A percentile compares a stretch with the other conserved stretches of the same genome.
phyloP scores from a whole-genome alignment of 2,888 invertebrate genomes.

The Latrodectus elegans region DNA sequence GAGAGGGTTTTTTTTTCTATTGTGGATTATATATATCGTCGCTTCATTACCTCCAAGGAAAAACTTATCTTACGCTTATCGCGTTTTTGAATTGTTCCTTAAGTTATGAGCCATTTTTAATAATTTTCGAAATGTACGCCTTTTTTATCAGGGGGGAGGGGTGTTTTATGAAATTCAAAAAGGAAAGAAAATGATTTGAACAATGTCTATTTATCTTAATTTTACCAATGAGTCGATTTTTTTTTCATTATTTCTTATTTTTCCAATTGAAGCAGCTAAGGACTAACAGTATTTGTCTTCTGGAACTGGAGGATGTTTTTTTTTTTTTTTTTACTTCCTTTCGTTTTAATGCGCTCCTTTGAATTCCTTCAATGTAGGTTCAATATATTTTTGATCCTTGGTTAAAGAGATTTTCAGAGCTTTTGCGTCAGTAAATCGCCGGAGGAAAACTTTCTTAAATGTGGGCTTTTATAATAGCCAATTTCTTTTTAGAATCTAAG shows the following conservation, averaged over 20 bases:
- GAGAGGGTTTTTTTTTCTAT: conserved; percentile 32
- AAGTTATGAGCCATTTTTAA: conserved; percentile 50
- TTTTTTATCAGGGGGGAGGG: not conserved
- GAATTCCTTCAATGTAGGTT: no score
- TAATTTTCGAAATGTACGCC: conserved; percentile 19
- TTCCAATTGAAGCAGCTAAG: conserved; percentile 1
- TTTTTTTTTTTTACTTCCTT: no score
- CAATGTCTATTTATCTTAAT: conserved; percentile 47
- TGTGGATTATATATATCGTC: conserved; percentile 23
- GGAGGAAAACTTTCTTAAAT: not conserved
- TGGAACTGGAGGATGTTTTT: not conserved
- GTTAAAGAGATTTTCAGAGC: no score
- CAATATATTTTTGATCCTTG: no score
- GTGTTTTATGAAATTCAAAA: conserved; percentile 33
- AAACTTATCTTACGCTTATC: conserved; percentile 31
- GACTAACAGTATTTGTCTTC: conserved; percentile 15
- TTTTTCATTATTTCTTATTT: conserved; percentile 1
- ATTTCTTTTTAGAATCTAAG: not conserved
- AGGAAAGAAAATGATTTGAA: conserved; percentile 19
- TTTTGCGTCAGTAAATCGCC: no score
- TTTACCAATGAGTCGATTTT: conserved; percentile 11
- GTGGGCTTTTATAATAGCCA: not conserved
- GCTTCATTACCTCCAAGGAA: conserved; percentile 22
- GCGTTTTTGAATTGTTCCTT: conserved; percentile 39
- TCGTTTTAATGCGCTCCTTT: no score